Percentiles rank a stretch among this genome's conserved stretches.
Conservation (phyloP, 1,140 invertebrate species). For the Bombus sibiricus region DNA sequence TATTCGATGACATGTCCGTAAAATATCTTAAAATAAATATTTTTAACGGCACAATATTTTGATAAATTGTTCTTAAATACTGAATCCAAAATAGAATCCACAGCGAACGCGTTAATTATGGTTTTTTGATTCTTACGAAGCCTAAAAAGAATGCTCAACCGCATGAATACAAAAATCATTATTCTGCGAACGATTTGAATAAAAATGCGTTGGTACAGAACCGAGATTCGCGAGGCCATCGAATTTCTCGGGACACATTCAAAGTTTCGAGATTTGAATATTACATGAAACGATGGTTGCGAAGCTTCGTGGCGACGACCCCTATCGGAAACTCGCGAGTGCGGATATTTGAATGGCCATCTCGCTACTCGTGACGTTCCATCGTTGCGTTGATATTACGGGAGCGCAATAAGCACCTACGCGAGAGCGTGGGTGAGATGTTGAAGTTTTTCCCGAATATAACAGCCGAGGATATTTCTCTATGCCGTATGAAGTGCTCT, state of each 20-base stretch:
- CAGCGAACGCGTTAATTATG: background rate
- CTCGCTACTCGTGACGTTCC: constrained; percentile 18
- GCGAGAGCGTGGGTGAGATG: constrained; percentile 38
- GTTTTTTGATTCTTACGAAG: background rate
- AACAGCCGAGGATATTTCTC: constrained; percentile 22
- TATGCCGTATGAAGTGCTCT: constrained; percentile 20
- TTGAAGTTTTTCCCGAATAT: constrained; percentile 34
- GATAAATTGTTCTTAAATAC: no score
- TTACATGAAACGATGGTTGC: constrained; percentile 11
- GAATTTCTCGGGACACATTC: background rate
- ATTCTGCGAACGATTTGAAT: constrained; percentile 1
- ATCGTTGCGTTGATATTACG: constrained; percentile 48
- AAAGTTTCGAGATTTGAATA: constrained; percentile 10
- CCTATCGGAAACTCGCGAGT: background rate
- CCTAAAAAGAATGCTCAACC: background rate
- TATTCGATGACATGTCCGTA: no score
- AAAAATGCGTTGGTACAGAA: background rate
- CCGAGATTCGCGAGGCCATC: background rate
- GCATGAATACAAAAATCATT: background rate
- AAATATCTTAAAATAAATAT: no score
- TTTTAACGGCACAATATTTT: no score
- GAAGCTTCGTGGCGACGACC: background rate
- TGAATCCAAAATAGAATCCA: background rate
- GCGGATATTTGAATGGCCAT: constrained; percentile 23
- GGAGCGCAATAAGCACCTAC: constrained; percentile 55